Conservation (phyloP, 2,888 invertebrate genomes). For the Allophyes oxyacanthae region DNA sequence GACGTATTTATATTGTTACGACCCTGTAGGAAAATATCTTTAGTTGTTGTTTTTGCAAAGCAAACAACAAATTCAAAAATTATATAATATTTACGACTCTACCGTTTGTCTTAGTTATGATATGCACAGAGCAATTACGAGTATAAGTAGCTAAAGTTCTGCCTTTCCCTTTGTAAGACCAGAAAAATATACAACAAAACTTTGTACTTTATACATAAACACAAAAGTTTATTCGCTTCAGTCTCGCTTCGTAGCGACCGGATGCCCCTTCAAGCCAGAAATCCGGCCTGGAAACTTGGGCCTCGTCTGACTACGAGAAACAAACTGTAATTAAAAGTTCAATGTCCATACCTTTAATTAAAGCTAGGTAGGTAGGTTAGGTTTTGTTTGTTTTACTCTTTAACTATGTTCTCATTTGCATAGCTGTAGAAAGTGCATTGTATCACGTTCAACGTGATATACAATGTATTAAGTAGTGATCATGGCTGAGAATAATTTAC, state of each 20-base stretch:
- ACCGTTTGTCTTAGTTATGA: too few relatives aligned
- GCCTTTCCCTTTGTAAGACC: background rate
- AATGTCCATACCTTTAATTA: conserved; percentile 9
- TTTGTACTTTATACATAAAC: conserved; percentile 9
- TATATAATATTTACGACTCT: too few relatives aligned
- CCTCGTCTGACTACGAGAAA: conserved; percentile 3
- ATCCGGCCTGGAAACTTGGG: conserved; percentile 29
- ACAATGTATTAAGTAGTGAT: too few relatives aligned
- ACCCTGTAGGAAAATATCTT: too few relatives aligned
- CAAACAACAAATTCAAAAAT: too few relatives aligned
- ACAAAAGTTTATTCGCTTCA: conserved; percentile 12
- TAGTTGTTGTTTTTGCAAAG: too few relatives aligned
- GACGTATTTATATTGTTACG: too few relatives aligned
- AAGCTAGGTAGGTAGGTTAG: too few relatives aligned
- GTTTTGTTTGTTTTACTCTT: conserved; percentile 8
- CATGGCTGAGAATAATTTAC: too few relatives aligned
- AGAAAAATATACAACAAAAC: background rate
- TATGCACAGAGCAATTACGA: too few relatives aligned
- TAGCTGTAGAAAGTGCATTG: background rate
- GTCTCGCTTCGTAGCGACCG: conserved; percentile 3
- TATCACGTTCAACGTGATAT: too few relatives aligned
- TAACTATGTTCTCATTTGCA: background rate
- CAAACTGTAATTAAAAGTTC: conserved; percentile 26
- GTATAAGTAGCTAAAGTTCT: too few relatives aligned
- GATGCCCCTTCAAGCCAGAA: conserved; percentile 17